Percentiles rank a stretch among this genome's conserved stretches.
Conservation (phyloP, 2,888 invertebrate species). For the Imbricaverruca yamaguchii region DNA sequence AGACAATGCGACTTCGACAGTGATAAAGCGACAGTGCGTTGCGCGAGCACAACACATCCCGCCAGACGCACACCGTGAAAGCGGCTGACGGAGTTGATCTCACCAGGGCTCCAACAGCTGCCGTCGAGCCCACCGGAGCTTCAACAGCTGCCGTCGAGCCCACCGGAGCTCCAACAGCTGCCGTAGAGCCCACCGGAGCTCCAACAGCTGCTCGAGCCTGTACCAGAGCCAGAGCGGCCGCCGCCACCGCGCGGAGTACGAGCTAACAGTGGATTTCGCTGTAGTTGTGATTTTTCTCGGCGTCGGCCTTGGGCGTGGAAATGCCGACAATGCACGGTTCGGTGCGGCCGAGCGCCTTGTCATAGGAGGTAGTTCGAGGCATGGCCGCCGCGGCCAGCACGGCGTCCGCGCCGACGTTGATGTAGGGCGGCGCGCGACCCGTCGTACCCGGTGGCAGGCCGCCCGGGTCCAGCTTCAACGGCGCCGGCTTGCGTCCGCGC, state of each 20-base stretch:
- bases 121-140: no score
- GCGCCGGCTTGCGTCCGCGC: slow-evolving; percentile 25
- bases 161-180: no score
- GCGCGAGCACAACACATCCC: no score
- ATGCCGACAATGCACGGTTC: slow-evolving; percentile 17
- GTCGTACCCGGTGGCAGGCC: slow-evolving; percentile 20
- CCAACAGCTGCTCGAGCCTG: no score
- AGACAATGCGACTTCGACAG: neutral
- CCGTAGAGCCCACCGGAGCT: no score
- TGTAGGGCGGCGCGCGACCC: slow-evolving; percentile 22
- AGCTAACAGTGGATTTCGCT: slow-evolving; percentile 8
- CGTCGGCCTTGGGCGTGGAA: slow-evolving; percentile 8
- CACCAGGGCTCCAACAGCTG: no score
- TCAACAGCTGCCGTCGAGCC: no score
- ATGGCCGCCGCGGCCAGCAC: neutral
- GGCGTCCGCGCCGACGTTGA: slow-evolving; percentile 6
- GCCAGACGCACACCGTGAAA: no score
- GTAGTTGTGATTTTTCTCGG: slow-evolving; percentile 9
- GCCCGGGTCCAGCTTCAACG: slow-evolving; percentile 27
- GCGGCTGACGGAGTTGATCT: no score
- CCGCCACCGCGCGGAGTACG: no score
- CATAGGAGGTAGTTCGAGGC: neutral
- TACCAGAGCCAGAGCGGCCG: no score
- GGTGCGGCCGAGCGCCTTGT: slow-evolving; percentile 14
- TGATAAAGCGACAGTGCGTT: neutral